Evolutionary conservation across 2,888 invertebrate genomes (phyloP).

Genomic region (Eupithecia inturbata): DNA sequence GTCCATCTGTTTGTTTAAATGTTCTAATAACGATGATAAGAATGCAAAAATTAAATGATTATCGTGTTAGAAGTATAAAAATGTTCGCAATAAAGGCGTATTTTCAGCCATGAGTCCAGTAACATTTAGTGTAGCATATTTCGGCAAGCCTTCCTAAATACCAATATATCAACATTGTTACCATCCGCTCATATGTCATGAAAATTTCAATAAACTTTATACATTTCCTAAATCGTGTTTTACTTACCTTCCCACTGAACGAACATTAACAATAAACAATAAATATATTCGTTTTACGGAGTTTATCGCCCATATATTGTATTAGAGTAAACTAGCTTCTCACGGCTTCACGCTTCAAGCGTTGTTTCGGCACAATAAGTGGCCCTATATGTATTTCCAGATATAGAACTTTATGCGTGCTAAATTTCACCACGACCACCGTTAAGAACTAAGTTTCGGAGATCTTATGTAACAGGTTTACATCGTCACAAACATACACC

Average conservation of each 20-base stretch:
- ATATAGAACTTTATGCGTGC: background rate
- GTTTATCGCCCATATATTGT: background rate
- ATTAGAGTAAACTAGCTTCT: background rate
- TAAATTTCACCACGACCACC: background rate
- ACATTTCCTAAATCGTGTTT: slow-evolving; percentile 71
- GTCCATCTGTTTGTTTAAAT: too few species aligned
- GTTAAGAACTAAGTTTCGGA: background rate
- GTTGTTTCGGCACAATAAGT: background rate
- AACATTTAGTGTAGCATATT: slow-evolving; percentile 11
- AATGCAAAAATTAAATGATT: background rate
- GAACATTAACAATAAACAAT: too few species aligned
- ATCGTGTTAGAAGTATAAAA: background rate
- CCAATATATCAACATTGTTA: slow-evolving; percentile 48
- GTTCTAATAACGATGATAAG: too few species aligned
- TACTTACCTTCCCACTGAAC: slow-evolving; percentile 45
- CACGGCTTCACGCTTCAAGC: background rate
- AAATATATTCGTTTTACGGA: background rate
- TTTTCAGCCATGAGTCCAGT: background rate
- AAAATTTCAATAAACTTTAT: slow-evolving; percentile 77
- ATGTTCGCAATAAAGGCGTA: background rate
- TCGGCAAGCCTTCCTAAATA: slow-evolving; percentile 28
- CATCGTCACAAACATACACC: background rate
- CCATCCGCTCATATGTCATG: slow-evolving; percentile 56
- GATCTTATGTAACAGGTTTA: background rate
- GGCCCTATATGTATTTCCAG: background rate